Conservation (phyloP, 64 coral and sea anemone genomes). For the Dendrophyllia cribrosa region DNA sequence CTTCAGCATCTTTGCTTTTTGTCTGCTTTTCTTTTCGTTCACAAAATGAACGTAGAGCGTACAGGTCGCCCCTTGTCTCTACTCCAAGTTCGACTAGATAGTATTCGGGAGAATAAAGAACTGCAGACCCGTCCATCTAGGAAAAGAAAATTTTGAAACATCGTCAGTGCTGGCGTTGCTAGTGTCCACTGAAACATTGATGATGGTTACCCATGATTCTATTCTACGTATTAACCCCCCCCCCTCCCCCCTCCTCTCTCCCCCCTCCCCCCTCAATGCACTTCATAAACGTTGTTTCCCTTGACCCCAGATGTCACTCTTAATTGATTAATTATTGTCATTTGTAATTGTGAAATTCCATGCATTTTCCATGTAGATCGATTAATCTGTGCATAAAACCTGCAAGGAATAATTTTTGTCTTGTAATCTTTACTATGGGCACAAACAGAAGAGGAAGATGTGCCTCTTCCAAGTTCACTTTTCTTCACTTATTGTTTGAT, state of each 20-base stretch:
- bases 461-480: no score
- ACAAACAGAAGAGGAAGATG: no score
- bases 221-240: neutral
- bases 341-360: no score
- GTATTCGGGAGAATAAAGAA: conserved; percentile 25
- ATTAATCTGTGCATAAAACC: no score
- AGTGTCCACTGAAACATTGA: neutral
- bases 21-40: conserved; percentile 7
- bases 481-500: no score
- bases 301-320: no score
- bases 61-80: conserved; percentile 31
- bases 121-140: conserved; percentile 43
- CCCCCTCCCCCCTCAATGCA: neutral
- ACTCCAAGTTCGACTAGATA: conserved; percentile 7
- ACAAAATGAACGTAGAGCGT: conserved; percentile 46
- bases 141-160: neutral
- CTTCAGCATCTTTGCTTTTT: conserved; percentile 1
- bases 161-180: neutral
- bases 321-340: no score
- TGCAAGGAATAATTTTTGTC: no score
- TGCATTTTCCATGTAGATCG: no score
- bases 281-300: neutral
- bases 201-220: neutral
- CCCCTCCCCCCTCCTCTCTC: neutral
- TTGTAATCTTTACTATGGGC: no score